Percentiles rank a stretch among this genome's conserved stretches.
These are phyloP conservation scores for Cheracebus regulus DNA, from an alignment of 2,797 vertebrate genomes.

Conservation along the genomic window DNA sequence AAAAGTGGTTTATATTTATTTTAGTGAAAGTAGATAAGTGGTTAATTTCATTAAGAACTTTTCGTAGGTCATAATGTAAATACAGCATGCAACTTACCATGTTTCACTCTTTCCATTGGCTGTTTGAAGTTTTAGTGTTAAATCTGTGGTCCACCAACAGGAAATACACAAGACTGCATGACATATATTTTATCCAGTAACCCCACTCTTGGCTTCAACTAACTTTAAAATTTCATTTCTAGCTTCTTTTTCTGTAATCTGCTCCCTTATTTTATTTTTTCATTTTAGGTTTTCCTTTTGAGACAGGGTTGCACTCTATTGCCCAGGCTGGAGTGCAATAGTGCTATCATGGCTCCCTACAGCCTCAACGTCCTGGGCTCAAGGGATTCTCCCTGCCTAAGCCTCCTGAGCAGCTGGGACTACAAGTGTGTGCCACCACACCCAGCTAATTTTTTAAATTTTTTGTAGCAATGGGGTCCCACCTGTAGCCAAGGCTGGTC, in stretches of 20 bases:
- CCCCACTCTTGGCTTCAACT: not conserved
- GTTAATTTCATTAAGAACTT: constrained; percentile 32
- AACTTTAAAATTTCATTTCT: not conserved
- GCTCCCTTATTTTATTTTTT: constrained; percentile 31
- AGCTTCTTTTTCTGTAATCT: not conserved
- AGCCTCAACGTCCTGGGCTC: not conserved
- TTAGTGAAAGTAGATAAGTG: constrained; percentile 41
- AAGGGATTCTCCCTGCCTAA: not conserved
- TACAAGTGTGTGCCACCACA: not conserved
- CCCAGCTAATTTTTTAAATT: not conserved
- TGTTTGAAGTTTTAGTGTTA: not conserved
- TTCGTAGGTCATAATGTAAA: not conserved
- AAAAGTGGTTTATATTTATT: constrained; percentile 69
- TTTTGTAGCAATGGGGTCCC: not conserved
- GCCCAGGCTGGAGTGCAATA: not conserved
- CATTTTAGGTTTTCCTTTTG: not conserved
- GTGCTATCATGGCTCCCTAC: not conserved
- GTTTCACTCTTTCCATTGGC: not conserved
- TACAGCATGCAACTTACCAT: not conserved
- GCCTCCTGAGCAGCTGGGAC: not conserved
- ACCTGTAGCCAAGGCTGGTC: not conserved
- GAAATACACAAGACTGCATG: not conserved
- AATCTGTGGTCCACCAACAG: not conserved
- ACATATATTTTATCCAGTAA: not conserved
- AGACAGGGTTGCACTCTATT: not conserved